These are phyloP conservation scores for Nemotelus pantherinus DNA, from an alignment of 2,888 invertebrate genomes.

Conservation along the genomic window DNA sequence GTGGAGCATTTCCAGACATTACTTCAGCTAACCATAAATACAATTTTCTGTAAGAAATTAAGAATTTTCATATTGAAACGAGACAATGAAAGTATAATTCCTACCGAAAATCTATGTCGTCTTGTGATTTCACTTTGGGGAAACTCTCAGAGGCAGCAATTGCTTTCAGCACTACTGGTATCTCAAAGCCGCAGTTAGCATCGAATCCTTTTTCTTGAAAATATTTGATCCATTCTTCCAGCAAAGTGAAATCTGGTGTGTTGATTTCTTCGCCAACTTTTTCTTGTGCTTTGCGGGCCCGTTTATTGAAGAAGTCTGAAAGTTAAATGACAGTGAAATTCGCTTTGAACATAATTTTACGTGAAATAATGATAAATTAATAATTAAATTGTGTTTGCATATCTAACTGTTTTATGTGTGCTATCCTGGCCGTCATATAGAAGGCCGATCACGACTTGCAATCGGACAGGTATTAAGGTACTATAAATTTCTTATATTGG, in stretches of 20 bases:
- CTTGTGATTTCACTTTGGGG: constrained; percentile 44
- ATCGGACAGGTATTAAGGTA: no score
- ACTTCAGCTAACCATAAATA: constrained; percentile 59
- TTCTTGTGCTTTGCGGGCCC: constrained; percentile 53
- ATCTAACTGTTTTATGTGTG: background rate
- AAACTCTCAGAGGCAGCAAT: constrained; percentile 56
- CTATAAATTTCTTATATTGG: no score
- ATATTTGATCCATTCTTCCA: constrained; percentile 57
- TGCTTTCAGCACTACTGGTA: constrained; percentile 56
- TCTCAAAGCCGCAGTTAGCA: constrained; percentile 56
- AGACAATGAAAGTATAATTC: background rate
- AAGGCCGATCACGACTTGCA: no score
- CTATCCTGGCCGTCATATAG: no score
- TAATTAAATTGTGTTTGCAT: background rate
- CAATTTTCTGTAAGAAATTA: constrained; percentile 54
- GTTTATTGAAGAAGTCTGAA: constrained; percentile 55
- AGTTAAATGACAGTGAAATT: background rate
- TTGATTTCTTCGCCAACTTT: constrained; percentile 57
- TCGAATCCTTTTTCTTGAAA: constrained; percentile 53
- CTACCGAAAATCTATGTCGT: constrained; percentile 52
- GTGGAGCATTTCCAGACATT: constrained; percentile 59
- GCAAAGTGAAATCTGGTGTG: constrained; percentile 56
- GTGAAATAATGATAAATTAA: background rate
- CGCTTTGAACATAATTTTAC: no score
- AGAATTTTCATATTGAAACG: background rate